Base-by-base conservation (phyloP, 35 echinoderm and acorn worm genomes). In the Stichopus chloronotus region DNA sequence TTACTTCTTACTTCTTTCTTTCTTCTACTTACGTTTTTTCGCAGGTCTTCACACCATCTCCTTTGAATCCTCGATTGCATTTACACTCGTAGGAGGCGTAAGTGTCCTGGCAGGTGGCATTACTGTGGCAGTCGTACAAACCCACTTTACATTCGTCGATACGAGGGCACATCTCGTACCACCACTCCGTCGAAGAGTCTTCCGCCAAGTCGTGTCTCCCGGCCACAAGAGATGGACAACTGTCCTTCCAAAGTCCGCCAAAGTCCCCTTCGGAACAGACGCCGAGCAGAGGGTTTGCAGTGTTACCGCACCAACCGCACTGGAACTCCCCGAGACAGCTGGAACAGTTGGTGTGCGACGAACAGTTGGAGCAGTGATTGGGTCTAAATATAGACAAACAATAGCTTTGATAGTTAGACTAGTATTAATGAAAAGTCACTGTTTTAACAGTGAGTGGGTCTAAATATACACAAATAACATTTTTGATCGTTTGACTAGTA, bases 221-320 rank as follows among this genome's bases (percentile, higher is more conserved):
- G 0, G 92, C 92, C 4, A 98, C 87, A 4, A 93, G 60, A 7
- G 82, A 25, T 19, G 72, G 89, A 56, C 94, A 96, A 61, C 78
- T 90, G 8, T 56, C 24, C 58, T 71, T 58, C 4, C 53, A 19
- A 58, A 19, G 59, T 0, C 95, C 93, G 6, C 97, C 97, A 58
- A 96, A 99, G 30, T 95, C 94, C 4, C 97, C 97, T 56, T 63
- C n/a, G 4, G 93, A 69, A 86, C 95, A 99, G 17, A 68, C 60
- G 13, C 97, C 97, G 12, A 94, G 78, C 21, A 79, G 77, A 19
- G 95, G 95, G 63, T 96, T 93, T 57, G 83, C 63, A 2, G 82
- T 76, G 71, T 99, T 93, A 54, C 93, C 95, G 53, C 97, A 99
- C 97, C 97, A 99, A 2, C 97, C 97, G 90, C 97, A 99, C 84